These are phyloP conservation scores for Brachionus angularis DNA, from an alignment of 1,140 invertebrate species.

Conservation along the genomic window DNA sequence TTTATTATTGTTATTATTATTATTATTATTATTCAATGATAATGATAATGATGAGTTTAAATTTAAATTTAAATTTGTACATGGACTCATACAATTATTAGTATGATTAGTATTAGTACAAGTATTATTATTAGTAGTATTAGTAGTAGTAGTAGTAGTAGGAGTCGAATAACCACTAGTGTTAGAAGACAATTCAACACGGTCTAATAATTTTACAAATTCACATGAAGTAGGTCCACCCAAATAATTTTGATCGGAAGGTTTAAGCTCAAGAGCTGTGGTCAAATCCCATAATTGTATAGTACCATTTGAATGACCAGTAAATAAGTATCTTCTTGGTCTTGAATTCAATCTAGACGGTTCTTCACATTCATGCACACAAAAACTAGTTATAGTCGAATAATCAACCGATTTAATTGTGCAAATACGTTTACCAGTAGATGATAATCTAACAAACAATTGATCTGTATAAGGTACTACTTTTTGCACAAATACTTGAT, in stretches of 20 bases:
- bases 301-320: constrained; percentile 81
- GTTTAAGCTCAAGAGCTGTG: constrained; percentile 79
- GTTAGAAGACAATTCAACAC: constrained; percentile 9
- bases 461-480: constrained; percentile 84
- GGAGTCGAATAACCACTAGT: constrained; percentile 14
- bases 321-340: constrained; percentile 83
- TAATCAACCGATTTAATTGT: constrained; percentile 88
- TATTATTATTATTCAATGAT: no score
- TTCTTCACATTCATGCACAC: constrained; percentile 93
- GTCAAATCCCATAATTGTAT: constrained; percentile 89
- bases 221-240: constrained; percentile 1
- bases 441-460: constrained; percentile 84
- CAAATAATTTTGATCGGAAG: constrained; percentile 58
- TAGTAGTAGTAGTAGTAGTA: no score
- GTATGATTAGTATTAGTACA: no score
- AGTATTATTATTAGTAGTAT: no score
- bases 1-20: no score
- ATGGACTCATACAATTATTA: no score
- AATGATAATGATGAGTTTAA: no score
- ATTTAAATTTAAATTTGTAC: no score
- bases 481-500: constrained; percentile 95
- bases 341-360: constrained; percentile 80
- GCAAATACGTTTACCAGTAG: constrained; percentile 86
- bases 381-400: constrained; percentile 88
- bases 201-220: constrained; percentile 19